Evolutionary conservation across 2,113 vertebrate species (phyloP).

Genomic region (Clarias magur): DNA sequence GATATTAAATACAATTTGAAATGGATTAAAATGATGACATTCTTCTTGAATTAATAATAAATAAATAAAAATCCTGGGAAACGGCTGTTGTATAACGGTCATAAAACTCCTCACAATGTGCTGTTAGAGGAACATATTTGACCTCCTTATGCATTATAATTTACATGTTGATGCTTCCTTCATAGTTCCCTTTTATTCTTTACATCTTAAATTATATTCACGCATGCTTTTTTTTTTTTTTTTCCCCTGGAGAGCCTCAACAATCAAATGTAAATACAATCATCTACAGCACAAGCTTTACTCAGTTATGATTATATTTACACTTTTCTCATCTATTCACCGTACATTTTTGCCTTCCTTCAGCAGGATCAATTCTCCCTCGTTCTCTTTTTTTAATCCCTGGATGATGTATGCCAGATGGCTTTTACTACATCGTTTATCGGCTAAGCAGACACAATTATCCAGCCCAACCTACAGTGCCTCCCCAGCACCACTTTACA

Average conservation of each 20-base stretch:
- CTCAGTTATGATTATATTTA: background rate
- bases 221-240: background rate
- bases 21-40: background rate
- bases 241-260: background rate
- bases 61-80: background rate
- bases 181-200: background rate
- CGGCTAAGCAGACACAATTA: slow-evolving; percentile 66
- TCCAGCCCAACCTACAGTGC: slow-evolving; percentile 55
- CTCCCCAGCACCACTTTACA: slow-evolving; percentile 57
- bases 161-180: background rate
- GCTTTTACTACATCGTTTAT: slow-evolving; percentile 66
- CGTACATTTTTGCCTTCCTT: slow-evolving; percentile 28
- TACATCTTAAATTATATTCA: background rate
- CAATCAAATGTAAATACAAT: background rate
- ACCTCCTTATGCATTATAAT: background rate
- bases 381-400: slow-evolving; percentile 45
- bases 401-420: slow-evolving; percentile 60
- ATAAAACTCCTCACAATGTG: background rate
- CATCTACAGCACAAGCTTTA: background rate
- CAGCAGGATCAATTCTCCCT: slow-evolving; percentile 36
- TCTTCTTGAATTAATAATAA: background rate
- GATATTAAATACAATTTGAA: background rate
- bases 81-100: background rate
- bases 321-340: slow-evolving; percentile 9
- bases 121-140: background rate